Base-by-base conservation (phyloP, 1,140 invertebrate genomes). In the Pseudomyrmex sp. region DNA sequence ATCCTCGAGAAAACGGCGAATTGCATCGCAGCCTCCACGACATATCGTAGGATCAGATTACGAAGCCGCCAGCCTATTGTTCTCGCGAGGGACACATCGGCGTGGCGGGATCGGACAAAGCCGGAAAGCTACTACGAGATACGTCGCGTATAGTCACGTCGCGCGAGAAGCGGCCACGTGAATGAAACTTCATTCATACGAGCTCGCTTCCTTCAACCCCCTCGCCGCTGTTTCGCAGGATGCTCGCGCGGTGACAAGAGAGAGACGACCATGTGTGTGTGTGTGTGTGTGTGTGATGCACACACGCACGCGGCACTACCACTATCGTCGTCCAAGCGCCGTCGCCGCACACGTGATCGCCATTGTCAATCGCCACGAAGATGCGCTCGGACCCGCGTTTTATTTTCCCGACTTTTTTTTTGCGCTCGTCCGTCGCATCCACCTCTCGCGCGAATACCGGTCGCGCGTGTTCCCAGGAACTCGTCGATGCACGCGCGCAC, bases 131-230 rank as follows among this genome's bases (percentile, higher is more conserved):
- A 20, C 52, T 23, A 18, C 10, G 35, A 63, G 58, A 69, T 48
- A 18, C 61, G 56, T 50, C 58, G 56, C 44, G 58, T 3, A 35
- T 35, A 54, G 23, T 76, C 50, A 72, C 65, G 82, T 76, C 44
- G 61, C 69, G 74, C 69, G 74, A 79, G 77, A 80, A 75, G 48
- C 73, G 85, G 69, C 70, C 68, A 88, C 85, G 85, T 92, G 91
- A 92, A 92, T 92, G 91, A 87, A 90, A 62, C 65, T 79, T 46
- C 91, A 91, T 91, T 92, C 91, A 91, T 91, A 86, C 90, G 87
- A 61, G 18, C 44, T 74, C 76, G 80, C 89, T 87, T 83, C 76
- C 84, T 84, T 79, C 82, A 74, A 84, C 85, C 73, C 62, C 82
- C 79, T 79, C 87, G 59, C 76, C 80, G 23, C 85, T 66, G 75